Evolutionary conservation across 2,888 invertebrate genomes (phyloP), one percentile per base, ranked within the genome.

Genomic region (Slavum lentiscoides): DNA sequence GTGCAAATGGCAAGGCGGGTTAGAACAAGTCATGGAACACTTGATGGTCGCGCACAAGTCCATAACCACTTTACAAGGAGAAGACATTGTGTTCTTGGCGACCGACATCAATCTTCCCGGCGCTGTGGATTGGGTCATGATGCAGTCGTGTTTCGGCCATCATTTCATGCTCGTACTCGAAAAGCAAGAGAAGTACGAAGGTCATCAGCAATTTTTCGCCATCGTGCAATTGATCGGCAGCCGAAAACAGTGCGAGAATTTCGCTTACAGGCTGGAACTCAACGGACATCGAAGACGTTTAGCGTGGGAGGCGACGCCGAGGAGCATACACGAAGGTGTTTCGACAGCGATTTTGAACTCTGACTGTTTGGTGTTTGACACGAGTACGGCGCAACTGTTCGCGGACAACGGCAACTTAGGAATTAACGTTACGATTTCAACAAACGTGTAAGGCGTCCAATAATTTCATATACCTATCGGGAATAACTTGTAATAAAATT

Each of bases 101-200:
- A 99, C 99, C 61, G 99, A 99, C 87, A 99, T 99, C 83, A 99
- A 98, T 88, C 90, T 99, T 84, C 98, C 98, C 11, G 99, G 99
- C 82, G 98, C 98, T 55, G 98, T 98, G 15, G 98, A 98, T 87
- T 98, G 98, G 98, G 96, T 96, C 6, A 99, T 99, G 99, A 99
- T 99, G 98, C 99, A 99, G 88, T 97, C 97, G 49, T 99, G 99
- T 88, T 99, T 98, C 87, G 97, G 96, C 81, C 97, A 97, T 86
- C 96, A 98, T 87, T 99, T 99, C 86, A 99, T 99, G 98, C 90
- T 99, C 84, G 98, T 99, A 58, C 90, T 99, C 74, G 99, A 99
- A 87, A 98, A 98, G 87, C 97, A 97, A 88, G 97, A 97, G 86
- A 98, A 98, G 86, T 96, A 93, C 87, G 97, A 98, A 88, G 97